A percentile compares a stretch with the other conserved stretches of the same genome.
Evolutionary conservation across 1,140 invertebrate genomes (phyloP).

Genomic region (Micrasema longulum): DNA sequence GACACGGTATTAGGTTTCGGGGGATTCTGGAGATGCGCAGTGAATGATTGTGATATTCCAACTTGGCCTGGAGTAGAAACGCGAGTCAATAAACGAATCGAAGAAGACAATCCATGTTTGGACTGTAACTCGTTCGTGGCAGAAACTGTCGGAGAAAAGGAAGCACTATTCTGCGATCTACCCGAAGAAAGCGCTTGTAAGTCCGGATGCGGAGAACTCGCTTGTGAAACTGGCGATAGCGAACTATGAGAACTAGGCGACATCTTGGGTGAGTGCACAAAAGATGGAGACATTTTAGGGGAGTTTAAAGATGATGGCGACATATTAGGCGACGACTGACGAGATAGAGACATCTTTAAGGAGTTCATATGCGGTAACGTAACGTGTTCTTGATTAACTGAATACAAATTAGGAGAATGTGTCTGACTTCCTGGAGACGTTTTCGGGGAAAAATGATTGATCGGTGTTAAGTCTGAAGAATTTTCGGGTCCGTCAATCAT

Average conservation of each 20-base stretch:
- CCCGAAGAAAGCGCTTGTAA: conserved; percentile 1
- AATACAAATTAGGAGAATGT: conserved; percentile 23
- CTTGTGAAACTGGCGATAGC: conserved; percentile 13
- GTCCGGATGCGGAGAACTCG: neutral
- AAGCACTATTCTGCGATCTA: neutral
- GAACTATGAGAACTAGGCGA: conserved; percentile 2
- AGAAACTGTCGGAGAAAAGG: conserved; percentile 8
- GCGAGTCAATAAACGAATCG: neutral
- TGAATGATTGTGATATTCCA: conserved; percentile 14
- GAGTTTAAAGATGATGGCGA: neutral
- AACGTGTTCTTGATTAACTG: conserved; percentile 5
- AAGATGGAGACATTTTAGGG: conserved; percentile 14
- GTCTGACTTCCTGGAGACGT: neutral
- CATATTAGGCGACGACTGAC: neutral
- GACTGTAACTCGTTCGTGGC: conserved; percentile 17
- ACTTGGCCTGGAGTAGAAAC: neutral
- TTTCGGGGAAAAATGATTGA: conserved; percentile 10
- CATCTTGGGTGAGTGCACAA: conserved; percentile 17
- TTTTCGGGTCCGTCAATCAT: neutral
- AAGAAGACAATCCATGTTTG: neutral
- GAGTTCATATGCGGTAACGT: conserved; percentile 13
- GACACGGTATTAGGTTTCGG: neutral
- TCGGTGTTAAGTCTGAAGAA: neutral
- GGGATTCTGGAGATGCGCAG: neutral
- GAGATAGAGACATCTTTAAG: conserved; percentile 25